Conservation (phyloP, 1,140 invertebrate genomes). For the Gryllus bimaculatus region DNA sequence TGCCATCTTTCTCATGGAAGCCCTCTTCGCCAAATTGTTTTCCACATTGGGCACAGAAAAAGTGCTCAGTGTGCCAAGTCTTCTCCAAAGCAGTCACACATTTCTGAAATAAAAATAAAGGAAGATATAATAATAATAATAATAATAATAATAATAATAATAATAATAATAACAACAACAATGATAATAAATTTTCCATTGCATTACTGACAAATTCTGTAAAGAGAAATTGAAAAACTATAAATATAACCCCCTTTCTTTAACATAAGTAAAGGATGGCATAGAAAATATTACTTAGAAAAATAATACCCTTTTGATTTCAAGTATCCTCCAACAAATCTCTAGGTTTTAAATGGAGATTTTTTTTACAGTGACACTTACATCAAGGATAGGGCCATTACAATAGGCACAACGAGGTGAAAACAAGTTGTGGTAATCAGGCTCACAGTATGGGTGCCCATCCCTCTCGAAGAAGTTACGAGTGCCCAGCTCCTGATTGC, state of each 20-base stretch:
- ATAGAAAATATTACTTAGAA: too few relatives aligned
- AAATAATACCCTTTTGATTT: too few relatives aligned
- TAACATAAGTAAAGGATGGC: too few relatives aligned
- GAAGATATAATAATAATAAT: conserved; percentile 3
- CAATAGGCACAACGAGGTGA: conserved; percentile 97
- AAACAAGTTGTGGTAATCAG: conserved; percentile 97
- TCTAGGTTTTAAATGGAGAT: too few relatives aligned
- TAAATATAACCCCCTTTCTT: too few relatives aligned
- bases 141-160: neutral
- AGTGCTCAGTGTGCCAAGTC: conserved; percentile 99
- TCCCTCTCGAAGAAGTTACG: conserved; percentile 98
- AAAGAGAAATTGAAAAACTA: too few relatives aligned
- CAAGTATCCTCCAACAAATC: too few relatives aligned
- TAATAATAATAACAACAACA: neutral
- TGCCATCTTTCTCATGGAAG: conserved; percentile 88
- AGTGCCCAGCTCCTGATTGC: conserved; percentile 91
- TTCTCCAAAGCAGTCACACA: conserved; percentile 96
- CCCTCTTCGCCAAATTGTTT: conserved; percentile 95
- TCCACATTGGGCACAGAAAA: conserved; percentile 97
- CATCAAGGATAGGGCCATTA: conserved; percentile 95
- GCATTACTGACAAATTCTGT: too few relatives aligned
- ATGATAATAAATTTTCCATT: neutral
- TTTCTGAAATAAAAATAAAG: conserved; percentile 62
- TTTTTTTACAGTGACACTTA: conserved; percentile 38
- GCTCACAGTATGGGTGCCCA: conserved; percentile 93